Percentiles rank a stretch among this genome's conserved stretches.
Evolutionary conservation across 2,113 vertebrate species (phyloP).

Genomic region (Jacana jacana): DNA sequence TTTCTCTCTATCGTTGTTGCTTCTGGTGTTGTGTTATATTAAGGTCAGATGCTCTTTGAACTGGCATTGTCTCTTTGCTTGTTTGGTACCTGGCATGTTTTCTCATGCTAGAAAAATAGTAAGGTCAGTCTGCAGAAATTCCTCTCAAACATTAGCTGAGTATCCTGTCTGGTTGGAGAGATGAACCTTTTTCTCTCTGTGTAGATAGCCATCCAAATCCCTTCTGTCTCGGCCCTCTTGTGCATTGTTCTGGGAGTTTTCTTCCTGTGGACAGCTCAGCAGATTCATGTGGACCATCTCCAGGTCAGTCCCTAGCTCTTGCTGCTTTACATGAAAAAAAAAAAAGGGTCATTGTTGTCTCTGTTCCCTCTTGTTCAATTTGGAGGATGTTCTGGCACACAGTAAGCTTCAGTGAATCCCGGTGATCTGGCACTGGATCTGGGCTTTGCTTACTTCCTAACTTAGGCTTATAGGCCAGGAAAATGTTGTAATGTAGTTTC

Average conservation of each 20-base stretch:
- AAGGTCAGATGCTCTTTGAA: not conserved
- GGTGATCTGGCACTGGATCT: constrained; percentile 71
- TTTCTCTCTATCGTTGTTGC: not conserved
- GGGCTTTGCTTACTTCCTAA: constrained; percentile 74
- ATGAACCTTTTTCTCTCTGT: not conserved
- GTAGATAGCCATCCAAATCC: constrained; percentile 26
- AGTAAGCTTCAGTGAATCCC: constrained; percentile 52
- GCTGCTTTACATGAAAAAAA: constrained; percentile 57
- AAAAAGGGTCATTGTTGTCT: constrained; percentile 71
- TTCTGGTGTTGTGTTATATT: not conserved
- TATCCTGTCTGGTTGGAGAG: not conserved
- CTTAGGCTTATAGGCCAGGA: constrained; percentile 73
- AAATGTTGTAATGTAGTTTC: constrained; percentile 79
- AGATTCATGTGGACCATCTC: constrained; percentile 64
- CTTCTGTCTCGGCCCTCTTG: constrained; percentile 42
- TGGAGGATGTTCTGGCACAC: constrained; percentile 76
- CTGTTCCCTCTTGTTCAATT: constrained; percentile 70
- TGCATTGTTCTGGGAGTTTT: constrained; percentile 56
- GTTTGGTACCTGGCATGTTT: not conserved
- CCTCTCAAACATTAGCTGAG: not conserved
- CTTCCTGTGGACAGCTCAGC: constrained; percentile 55
- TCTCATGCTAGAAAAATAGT: not conserved
- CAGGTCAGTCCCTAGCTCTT: constrained; percentile 40
- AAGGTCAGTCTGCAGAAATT: constrained; percentile 15
- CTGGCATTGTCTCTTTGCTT: not conserved